Percentiles rank a stretch among this genome's conserved stretches.
phyloP scores from a whole-genome alignment of 2,797 vertebrate species.

The Onychomys torridus region DNA sequence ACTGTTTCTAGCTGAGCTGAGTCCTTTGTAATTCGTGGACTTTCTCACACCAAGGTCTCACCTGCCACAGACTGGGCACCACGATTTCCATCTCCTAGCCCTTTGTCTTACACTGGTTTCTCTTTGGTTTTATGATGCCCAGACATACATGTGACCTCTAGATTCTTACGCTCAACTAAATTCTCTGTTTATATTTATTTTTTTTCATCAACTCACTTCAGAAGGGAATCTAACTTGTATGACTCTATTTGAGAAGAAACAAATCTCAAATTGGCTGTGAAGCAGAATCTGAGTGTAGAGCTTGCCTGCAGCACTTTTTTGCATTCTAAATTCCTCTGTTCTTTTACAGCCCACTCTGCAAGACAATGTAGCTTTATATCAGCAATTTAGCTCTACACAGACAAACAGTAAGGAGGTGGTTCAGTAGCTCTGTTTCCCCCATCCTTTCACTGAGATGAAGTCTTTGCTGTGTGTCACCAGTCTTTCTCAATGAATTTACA shows the following conservation, averaged over 20 bases:
- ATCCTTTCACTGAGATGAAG: conserved; percentile 33
- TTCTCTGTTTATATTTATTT: conserved; percentile 19
- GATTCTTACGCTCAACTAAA: conserved; percentile 2
- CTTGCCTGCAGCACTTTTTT: not conserved
- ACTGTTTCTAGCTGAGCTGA: not conserved
- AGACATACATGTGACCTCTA: not conserved
- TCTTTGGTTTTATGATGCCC: not conserved
- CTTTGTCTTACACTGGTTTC: not conserved
- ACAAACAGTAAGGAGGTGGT: not conserved
- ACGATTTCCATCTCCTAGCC: not conserved
- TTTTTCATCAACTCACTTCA: not conserved
- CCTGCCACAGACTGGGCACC: too few species aligned
- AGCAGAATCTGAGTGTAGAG: conserved; percentile 1
- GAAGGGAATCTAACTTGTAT: not conserved
- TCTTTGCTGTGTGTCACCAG: not conserved
- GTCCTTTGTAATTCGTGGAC: not conserved
- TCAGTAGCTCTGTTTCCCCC: conserved; percentile 4
- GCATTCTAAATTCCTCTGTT: conserved; percentile 23
- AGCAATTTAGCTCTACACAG: conserved; percentile 63
- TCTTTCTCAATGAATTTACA: conserved; percentile 8
- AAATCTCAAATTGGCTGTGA: not conserved
- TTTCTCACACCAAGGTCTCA: not conserved
- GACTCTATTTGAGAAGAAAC: not conserved
- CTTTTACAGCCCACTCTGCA: conserved; percentile 31
- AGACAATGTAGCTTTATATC: conserved; percentile 46